phyloP scores from a whole-genome alignment of 2,113 vertebrate genomes.

The Dissostichus mawsoni region DNA sequence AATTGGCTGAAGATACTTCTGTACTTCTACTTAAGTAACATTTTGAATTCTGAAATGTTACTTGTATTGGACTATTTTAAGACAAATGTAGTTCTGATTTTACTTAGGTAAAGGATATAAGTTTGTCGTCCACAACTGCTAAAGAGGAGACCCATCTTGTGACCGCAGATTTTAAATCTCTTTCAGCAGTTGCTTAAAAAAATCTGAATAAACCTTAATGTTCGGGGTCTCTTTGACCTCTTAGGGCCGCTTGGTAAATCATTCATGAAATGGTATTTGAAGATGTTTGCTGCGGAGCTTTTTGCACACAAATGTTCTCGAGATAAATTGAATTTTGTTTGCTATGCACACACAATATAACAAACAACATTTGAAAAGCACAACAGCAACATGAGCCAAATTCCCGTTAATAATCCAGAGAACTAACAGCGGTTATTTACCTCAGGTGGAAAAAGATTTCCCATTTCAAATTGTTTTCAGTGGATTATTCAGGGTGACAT shows the following conservation, averaged over 20 bases:
- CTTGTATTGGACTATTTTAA: too few relatives aligned
- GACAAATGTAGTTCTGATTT: too few relatives aligned
- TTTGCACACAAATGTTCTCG: not conserved
- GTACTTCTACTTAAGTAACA: too few relatives aligned
- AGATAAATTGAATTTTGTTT: not conserved
- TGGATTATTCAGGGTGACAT: not conserved
- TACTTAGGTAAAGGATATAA: too few relatives aligned
- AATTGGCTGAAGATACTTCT: too few relatives aligned
- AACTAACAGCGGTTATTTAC: slow-evolving; percentile 1
- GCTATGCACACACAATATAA: too few relatives aligned
- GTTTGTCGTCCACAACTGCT: not conserved
- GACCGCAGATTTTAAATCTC: not conserved
- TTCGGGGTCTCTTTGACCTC: not conserved
- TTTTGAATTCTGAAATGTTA: too few relatives aligned
- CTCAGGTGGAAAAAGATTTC: not conserved
- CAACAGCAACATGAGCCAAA: not conserved
- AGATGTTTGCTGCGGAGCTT: not conserved
- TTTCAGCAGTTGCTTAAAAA: not conserved
- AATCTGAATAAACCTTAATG: not conserved
- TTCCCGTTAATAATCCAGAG: slow-evolving; percentile 15
- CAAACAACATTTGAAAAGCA: too few relatives aligned
- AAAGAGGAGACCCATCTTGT: not conserved
- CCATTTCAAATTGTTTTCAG: not conserved
- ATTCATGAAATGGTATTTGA: not conserved
- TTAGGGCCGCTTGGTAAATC: not conserved